These are phyloP conservation scores for Noctua fimbriata DNA, from an alignment of 2,888 invertebrate species.

Conservation along the genomic window DNA sequence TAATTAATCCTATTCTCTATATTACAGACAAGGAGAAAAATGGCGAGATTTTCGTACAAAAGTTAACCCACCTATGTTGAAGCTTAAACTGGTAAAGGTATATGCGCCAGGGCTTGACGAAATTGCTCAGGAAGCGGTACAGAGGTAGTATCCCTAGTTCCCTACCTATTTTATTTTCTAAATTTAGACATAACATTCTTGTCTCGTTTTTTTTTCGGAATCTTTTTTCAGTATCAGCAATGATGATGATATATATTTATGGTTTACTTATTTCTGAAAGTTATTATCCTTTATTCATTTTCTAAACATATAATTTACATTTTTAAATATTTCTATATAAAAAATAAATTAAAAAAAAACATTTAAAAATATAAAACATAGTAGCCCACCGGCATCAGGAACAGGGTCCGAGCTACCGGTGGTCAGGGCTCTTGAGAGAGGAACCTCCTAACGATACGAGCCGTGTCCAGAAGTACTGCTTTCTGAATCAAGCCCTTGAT, in stretches of 20 bases:
- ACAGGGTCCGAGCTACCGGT: no score
- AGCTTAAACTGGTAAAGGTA: conserved; percentile 90
- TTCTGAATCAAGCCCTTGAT: no score
- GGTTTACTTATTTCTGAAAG: background rate
- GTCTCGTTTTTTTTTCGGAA: background rate
- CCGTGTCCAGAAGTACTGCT: no score
- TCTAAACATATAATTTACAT: no score
- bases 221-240: background rate
- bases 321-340: no score
- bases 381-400: no score
- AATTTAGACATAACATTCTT: background rate
- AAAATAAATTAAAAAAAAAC: no score
- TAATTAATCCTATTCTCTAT: background rate
- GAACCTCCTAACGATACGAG: no score
- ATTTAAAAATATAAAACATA: no score
- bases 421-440: no score
- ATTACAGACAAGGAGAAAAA: conserved; percentile 90
- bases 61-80: conserved; percentile 92
- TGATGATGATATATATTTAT: background rate
- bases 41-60: conserved; percentile 92
- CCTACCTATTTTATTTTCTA: background rate
- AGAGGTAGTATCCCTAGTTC: conserved; percentile 70
- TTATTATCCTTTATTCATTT: no score
- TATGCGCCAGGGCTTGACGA: conserved; percentile 87
- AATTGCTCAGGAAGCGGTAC: conserved; percentile 85